Evolutionary conservation across 2,888 invertebrate genomes (phyloP), one percentile per base, ranked within the genome.

Genomic region (Poecilobothrus nobilitatus): DNA sequence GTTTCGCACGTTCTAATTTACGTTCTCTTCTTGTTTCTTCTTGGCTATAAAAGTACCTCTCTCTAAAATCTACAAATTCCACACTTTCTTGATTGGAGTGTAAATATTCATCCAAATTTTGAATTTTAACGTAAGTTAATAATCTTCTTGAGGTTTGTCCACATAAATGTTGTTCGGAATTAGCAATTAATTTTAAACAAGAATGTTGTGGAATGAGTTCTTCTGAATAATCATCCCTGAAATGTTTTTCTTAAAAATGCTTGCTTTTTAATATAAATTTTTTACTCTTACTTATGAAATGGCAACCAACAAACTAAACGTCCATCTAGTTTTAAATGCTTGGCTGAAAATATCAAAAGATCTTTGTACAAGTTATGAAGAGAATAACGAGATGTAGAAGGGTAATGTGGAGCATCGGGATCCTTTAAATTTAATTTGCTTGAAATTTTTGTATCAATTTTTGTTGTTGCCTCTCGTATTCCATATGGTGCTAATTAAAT

Each of bases 271-370:
- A 64, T 67, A 66, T 68, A 21, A 62, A 65, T n/a, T 70, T 22
- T 15, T 41, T 66, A 33, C 65, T n/a, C 69, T 69, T 73, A 91
- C 90, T 92, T 88, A 72, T 91, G 90, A 61, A 96, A 85, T 34
- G 99, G 99, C 75, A 96, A 89, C 98, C 98, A 99, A 83, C 92
- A 97, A 0, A 98, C 96, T 21, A 99, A 83, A 72, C 94, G 84
- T 0, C 96, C 91, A 7, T 89, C 87, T 7, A 91, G 72, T 73
- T 83, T 86, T 69, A 99, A 84, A 79, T 92, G 89, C 67, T 84
- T 84, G 0, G 92, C 92, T 0, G 95, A 87, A 82, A 97, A 95
- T 75, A 86, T 84, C 63, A 99, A 82, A 66, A 99, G 84, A 82
- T 99, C 98, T 67, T 84, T 83, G 77, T 92, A 94, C 44, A 98